A percentile compares a stretch with the other conserved stretches of the same genome.
phyloP scores from a whole-genome alignment of 2,888 invertebrate genomes.

The Xestia sexstrigata region DNA sequence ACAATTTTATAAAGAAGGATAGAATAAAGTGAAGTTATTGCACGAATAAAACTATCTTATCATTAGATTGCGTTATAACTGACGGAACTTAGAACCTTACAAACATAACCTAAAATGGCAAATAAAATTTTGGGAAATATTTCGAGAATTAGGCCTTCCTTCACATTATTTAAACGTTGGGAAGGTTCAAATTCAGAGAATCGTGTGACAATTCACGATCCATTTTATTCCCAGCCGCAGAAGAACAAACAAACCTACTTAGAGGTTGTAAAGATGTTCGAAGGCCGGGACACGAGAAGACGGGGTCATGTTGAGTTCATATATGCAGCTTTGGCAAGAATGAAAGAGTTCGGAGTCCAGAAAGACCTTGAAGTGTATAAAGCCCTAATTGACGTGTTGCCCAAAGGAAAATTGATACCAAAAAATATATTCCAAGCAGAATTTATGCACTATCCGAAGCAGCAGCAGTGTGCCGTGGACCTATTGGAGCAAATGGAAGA shows the following conservation, averaged over 20 bases:
- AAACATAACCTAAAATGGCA: conserved; percentile 80
- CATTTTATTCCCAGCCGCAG: conserved; percentile 87
- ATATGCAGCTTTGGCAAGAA: conserved; percentile 95
- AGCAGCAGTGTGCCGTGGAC: conserved; percentile 98
- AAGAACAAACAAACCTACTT: conserved; percentile 93
- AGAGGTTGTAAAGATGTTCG: conserved; percentile 94
- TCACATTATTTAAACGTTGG: conserved; percentile 79
- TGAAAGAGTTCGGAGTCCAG: conserved; percentile 97
- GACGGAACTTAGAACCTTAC: neutral
- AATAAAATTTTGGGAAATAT: conserved; percentile 80
- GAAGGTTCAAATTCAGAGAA: conserved; percentile 84
- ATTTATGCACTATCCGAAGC: conserved; percentile 98
- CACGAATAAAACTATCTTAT: neutral
- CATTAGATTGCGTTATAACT: neutral
- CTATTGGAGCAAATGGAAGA: conserved; percentile 98
- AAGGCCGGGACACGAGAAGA: conserved; percentile 92
- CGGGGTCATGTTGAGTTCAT: conserved; percentile 98
- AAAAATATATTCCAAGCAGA: conserved; percentile 96
- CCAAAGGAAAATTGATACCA: conserved; percentile 97
- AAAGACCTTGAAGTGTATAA: conserved; percentile 97
- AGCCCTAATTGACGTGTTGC: conserved; percentile 95
- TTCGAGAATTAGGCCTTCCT: conserved; percentile 73
- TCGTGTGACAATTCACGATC: conserved; percentile 81
- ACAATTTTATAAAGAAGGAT: neutral
- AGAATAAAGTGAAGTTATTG: conserved; percentile 10